Evolutionary conservation across 2,888 invertebrate genomes (phyloP), one percentile per base, ranked within the genome.

Genomic region (Drosophila demipolita): DNA sequence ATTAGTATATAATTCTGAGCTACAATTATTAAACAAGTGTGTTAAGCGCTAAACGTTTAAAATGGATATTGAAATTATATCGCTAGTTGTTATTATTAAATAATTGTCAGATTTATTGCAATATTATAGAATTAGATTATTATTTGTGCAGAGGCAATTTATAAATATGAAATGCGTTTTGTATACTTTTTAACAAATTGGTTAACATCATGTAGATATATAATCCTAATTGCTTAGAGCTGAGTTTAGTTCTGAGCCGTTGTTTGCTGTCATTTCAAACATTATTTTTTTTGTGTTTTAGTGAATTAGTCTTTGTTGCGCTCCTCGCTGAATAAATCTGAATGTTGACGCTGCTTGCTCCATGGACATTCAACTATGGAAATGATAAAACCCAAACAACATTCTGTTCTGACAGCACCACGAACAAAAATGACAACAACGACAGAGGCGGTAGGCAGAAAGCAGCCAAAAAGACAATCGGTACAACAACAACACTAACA

Each of bases 401-500:
- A 53, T 74, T 66, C 74, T 45, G 75, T 33, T 67, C 69, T 64
- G 68, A 65, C 75, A 67, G 72, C 55, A 63, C 63, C 23, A 66
- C 35, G 67, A 65, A 53, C 71, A 55, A 66, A 57, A 70, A 26
- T 55, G 60, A 42, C 42, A 69, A 42, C 40, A 69, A 26, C 53
- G 53, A 35, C 23, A 69, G 29, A 9, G 32, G 40, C 42, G 20
- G n/a, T 29, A n/a, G 6, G 9, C 29, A n/a, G 54, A 38, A 59
- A 58, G 66, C 76, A 49, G 76, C 15, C 70, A 70, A 75, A 75
- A 75, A 63, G 75, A 75, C 75, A 75, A 75, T 75, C 66, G 66
- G 17, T 42, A 35, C 62, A 50, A 54, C 55, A 29, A 29, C 29
- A 29, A 40, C 55, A 61, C 40, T 52, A 49, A 52, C 38, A 77